A percentile compares a stretch with the other conserved stretches of the same genome.
Evolutionary conservation across 2,888 invertebrate genomes (phyloP).

Genomic region (Tiphia femorata): DNA sequence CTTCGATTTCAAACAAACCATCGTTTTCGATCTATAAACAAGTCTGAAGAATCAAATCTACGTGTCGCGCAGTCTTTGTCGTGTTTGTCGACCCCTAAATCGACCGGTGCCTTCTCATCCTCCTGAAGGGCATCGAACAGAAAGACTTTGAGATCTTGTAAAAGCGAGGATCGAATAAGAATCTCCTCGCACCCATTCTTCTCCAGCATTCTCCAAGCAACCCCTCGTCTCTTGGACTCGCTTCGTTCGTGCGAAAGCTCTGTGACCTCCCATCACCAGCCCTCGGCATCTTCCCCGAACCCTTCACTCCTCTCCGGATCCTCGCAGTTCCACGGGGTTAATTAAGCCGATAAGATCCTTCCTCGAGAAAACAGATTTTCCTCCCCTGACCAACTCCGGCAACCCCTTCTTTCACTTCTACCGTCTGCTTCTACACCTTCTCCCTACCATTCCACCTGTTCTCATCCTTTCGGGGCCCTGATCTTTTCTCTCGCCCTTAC

Average conservation of each 20-base stretch:
- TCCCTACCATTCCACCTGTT: neutral
- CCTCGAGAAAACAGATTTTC: slow-evolving; percentile 18
- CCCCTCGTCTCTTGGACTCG: no score
- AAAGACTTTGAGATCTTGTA: slow-evolving; percentile 1
- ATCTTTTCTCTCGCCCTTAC: neutral
- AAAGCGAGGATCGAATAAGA: slow-evolving; percentile 31
- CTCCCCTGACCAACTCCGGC: neutral
- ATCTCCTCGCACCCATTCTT: no score
- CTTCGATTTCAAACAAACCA: no score
- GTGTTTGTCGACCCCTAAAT: no score
- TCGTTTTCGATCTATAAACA: no score
- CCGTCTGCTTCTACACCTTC: slow-evolving; percentile 17
- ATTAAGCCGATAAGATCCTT: slow-evolving; percentile 48
- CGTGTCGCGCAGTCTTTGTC: no score
- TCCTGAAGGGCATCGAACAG: slow-evolving; percentile 4
- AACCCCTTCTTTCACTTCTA: slow-evolving; percentile 17
- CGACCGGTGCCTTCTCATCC: neutral
- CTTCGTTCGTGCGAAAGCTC: no score
- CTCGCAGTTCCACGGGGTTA: slow-evolving; percentile 32
- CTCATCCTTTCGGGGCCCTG: neutral
- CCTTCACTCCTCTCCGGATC: slow-evolving; percentile 14
- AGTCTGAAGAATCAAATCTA: no score
- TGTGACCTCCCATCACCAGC: no score
- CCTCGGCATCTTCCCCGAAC: neutral
- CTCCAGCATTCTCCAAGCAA: no score